Conservation (phyloP, 1,140 invertebrate species). For the Drosophila simulans region DNA sequence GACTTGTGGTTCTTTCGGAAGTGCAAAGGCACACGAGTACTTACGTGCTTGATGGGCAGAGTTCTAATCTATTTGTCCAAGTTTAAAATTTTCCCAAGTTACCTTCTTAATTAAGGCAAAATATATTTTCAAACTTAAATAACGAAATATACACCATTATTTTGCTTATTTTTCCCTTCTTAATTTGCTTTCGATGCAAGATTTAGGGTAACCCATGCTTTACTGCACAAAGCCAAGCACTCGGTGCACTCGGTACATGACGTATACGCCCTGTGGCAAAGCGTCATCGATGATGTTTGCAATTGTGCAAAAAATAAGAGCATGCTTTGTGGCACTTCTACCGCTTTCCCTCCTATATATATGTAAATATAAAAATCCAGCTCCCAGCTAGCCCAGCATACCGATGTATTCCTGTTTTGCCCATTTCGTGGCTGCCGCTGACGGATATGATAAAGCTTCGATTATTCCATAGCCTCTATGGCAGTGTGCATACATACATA, state of each 20-base stretch:
- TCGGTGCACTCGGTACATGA: constrained; percentile 9
- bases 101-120: too few relatives aligned
- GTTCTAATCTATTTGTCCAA: too few relatives aligned
- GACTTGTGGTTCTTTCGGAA: background rate
- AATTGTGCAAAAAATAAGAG: constrained; percentile 47
- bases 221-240: background rate
- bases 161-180: too few relatives aligned
- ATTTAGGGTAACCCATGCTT: background rate
- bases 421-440: constrained; percentile 43
- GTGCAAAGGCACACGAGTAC: background rate
- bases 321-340: constrained; percentile 28
- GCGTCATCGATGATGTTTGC: constrained; percentile 53
- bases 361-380: background rate
- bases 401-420: background rate
- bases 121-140: background rate
- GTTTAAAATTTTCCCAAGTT: too few relatives aligned
- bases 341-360: constrained; percentile 3
- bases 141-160: background rate
- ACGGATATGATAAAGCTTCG: constrained; percentile 56
- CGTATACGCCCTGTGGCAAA: constrained; percentile 49
- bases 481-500: background rate
- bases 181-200: background rate
- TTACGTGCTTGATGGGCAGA: background rate
- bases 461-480: constrained; percentile 51
- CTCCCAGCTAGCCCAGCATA: background rate